These are phyloP conservation scores for Sebastolobus altivelis DNA, from an alignment of 2,797 vertebrate species.

Conservation along the genomic window DNA sequence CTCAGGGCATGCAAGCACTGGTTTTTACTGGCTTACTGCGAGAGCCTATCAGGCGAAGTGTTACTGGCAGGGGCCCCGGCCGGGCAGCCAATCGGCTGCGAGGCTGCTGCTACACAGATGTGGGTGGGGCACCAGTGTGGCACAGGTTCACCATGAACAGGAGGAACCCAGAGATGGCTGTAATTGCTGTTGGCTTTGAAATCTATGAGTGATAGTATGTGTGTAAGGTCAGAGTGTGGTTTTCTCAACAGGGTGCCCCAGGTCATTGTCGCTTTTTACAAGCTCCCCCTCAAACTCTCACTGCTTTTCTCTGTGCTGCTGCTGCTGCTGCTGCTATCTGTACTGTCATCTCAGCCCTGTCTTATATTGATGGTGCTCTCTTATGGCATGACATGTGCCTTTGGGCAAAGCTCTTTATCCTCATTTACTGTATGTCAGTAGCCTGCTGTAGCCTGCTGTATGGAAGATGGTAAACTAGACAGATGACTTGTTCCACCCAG, in stretches of 20 bases:
- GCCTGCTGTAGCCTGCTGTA: neutral
- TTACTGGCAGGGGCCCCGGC: slow-evolving; percentile 20
- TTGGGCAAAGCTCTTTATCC: neutral
- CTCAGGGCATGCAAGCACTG: slow-evolving; percentile 21
- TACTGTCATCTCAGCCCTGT: neutral
- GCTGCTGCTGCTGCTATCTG: neutral
- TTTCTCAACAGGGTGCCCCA: neutral
- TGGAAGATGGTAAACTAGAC: neutral
- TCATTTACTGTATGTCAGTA: neutral
- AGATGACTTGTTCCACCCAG: neutral
- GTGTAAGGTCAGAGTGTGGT: slow-evolving; percentile 49
- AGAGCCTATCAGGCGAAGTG: slow-evolving; percentile 40
- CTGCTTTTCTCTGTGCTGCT: neutral
- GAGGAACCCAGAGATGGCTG: slow-evolving; percentile 37
- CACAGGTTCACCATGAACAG: slow-evolving; percentile 45
- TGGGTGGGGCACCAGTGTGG: slow-evolving; percentile 48
- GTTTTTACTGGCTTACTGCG: slow-evolving; percentile 7
- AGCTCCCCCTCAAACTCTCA: neutral
- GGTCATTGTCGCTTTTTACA: slow-evolving; percentile 14
- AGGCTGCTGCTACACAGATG: slow-evolving; percentile 33
- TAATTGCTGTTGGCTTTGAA: slow-evolving; percentile 53
- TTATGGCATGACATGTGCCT: neutral
- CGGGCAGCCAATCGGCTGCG: slow-evolving; percentile 59
- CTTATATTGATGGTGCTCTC: neutral
- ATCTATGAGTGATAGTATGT: neutral